Evolutionary conservation across 2,888 invertebrate genomes (phyloP), one percentile per base, ranked within the genome.

Genomic region (Chironomus tentans): DNA sequence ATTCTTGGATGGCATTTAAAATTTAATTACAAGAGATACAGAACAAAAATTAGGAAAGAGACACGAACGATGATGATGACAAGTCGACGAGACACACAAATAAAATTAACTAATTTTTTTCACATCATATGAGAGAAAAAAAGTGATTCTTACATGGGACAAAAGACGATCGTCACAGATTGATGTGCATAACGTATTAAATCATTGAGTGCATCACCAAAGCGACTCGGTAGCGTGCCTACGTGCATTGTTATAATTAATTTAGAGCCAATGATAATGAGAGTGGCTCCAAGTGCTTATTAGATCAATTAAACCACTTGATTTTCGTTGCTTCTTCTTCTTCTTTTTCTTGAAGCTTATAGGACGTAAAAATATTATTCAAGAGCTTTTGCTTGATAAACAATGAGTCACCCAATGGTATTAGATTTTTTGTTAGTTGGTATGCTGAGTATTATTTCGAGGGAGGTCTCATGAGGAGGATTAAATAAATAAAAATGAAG

Each of bases 111-210:
- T 56, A 56, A 56, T 1, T 18, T 15, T 56, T 38, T 10, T 38
- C 28, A n/a, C 5, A 1, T 38, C 38, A 38, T 28, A 28, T 28
- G 28, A 4, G n/a, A 4, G 4, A 28, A 50, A 50, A 15, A n/a
- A n/a, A 18, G 4, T 18, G 5, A 18, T 4, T 15, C 78, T 79
- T 79, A 79, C 80, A 83, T 81, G 78, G 83, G 83, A 80, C 84
- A 85, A 79, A 85, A 82, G 80, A 85, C 81, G 78, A 81, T 81
- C 80, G 83, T 82, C 79, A 85, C 82, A 65, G 85, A 84, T 77
- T 83, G 82, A 79, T 84, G 84, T 76, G 85, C 85, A 81, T 84
- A 84, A 78, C 82, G 82, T 77, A 83, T 82, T 77, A 85, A 80
- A 76, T 83, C 82, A 79, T 82, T 82, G 76, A 85, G 79, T 76